Evolutionary conservation across 2,888 invertebrate genomes (phyloP).

Genomic region (Cheilosia vulpina): DNA sequence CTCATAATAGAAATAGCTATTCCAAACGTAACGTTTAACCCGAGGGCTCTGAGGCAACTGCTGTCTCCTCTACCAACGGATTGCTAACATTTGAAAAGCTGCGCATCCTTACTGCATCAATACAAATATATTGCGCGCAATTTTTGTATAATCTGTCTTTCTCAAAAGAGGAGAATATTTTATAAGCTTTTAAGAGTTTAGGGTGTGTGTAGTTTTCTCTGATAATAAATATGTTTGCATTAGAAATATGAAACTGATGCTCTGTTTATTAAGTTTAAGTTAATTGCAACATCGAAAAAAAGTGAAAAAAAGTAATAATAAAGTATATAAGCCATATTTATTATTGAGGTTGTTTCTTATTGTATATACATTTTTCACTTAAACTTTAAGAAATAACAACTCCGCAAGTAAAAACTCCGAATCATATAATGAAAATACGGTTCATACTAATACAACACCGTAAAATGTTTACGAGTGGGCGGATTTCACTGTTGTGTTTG

Average conservation of each 20-base stretch:
- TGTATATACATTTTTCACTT: too few relatives aligned
- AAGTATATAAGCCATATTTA: too few relatives aligned
- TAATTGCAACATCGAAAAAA: too few relatives aligned
- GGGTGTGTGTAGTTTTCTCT: slow-evolving; percentile 1
- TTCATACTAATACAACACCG: too few relatives aligned
- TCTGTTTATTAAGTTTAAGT: too few relatives aligned
- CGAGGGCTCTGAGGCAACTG: slow-evolving; percentile 84
- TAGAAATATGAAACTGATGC: not conserved
- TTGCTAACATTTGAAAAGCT: slow-evolving; percentile 56
- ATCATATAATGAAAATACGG: too few relatives aligned
- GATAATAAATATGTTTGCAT: not conserved
- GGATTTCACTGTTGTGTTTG: too few relatives aligned
- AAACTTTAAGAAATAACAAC: too few relatives aligned
- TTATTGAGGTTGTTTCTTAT: too few relatives aligned
- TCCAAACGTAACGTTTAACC: slow-evolving; percentile 84
- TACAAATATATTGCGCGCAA: slow-evolving; percentile 52
- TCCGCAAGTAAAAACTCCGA: too few relatives aligned
- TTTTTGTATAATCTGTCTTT: slow-evolving; percentile 20
- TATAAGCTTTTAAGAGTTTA: slow-evolving; percentile 25
- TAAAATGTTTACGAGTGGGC: too few relatives aligned
- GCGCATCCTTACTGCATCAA: slow-evolving; percentile 59
- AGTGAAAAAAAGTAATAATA: too few relatives aligned
- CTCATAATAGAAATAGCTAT: slow-evolving; percentile 79
- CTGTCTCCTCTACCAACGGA: slow-evolving; percentile 73
- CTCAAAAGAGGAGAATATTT: slow-evolving; percentile 32